A percentile compares a stretch with the other conserved stretches of the same genome.
Conservation (phyloP, 2,888 invertebrate genomes). For the Acrocyrtus sp. region DNA sequence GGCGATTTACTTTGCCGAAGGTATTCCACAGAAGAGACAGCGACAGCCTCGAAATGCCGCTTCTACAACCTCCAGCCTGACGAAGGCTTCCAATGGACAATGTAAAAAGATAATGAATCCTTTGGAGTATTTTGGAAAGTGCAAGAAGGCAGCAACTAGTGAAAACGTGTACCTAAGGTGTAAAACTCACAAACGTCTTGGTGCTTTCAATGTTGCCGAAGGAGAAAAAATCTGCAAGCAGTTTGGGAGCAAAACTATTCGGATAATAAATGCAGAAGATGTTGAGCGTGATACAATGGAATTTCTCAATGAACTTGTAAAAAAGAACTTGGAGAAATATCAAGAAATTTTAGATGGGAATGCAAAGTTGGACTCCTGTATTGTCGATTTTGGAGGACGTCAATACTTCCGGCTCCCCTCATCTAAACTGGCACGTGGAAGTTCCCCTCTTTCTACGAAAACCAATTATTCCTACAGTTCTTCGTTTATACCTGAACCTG, state of each 20-base stretch:
- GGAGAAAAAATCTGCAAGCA: constrained; percentile 43
- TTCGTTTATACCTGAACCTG: not conserved
- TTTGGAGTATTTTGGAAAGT: not conserved
- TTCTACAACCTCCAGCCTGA: not conserved
- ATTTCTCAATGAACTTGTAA: constrained; percentile 48
- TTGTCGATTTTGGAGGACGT: not conserved
- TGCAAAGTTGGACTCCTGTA: not conserved
- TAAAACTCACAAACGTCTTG: constrained; percentile 14
- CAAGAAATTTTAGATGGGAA: constrained; percentile 24
- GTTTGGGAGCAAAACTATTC: constrained; percentile 49
- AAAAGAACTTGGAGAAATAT: constrained; percentile 33
- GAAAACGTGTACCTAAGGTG: constrained; percentile 14
- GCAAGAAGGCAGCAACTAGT: not conserved
- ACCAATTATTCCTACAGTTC: not conserved
- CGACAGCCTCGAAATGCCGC: constrained; percentile 8
- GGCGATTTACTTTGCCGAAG: constrained; percentile 53
- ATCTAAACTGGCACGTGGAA: not conserved
- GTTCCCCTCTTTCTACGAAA: not conserved
- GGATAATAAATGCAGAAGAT: constrained; percentile 56
- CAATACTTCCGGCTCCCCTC: not conserved
- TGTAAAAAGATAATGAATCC: constrained; percentile 1
- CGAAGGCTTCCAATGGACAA: not conserved
- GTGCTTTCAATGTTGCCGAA: constrained; percentile 25
- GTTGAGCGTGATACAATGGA: constrained; percentile 48
- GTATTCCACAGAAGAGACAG: constrained; percentile 14